These are phyloP conservation scores for Parotocinclus haroldoi DNA, from an alignment of 2,797 vertebrate genomes.

Conservation along the genomic window DNA sequence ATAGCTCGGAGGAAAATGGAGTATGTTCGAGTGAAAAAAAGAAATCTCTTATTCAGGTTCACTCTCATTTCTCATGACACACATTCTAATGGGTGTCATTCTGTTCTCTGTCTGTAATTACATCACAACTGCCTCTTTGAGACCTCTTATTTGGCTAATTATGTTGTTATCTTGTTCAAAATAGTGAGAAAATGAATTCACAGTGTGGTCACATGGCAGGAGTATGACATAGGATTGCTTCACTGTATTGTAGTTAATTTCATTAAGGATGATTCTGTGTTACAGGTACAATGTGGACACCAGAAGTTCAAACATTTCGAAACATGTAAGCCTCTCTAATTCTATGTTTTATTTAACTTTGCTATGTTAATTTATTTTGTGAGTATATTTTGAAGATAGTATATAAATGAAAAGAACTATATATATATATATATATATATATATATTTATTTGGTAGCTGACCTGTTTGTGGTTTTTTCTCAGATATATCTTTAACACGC, in stretches of 20 bases:
- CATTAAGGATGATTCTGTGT: constrained; percentile 26
- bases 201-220: too few species aligned
- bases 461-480: constrained; percentile 23
- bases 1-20: constrained; percentile 28
- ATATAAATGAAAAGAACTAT: neutral
- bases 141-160: constrained; percentile 18
- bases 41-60: constrained; percentile 17
- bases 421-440: too few species aligned
- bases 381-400: neutral
- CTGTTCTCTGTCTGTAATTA: constrained; percentile 19
- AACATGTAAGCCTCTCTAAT: constrained; percentile 80
- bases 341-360: neutral
- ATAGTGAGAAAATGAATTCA: neutral
- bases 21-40: constrained; percentile 18
- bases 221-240: neutral
- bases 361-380: too few species aligned
- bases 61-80: constrained; percentile 16
- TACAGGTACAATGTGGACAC: constrained; percentile 94
- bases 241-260: neutral
- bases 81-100: constrained; percentile 17
- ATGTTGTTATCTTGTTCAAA: constrained; percentile 15
- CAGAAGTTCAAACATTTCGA: constrained; percentile 90
- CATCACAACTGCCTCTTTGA: constrained; percentile 7
- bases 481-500: constrained; percentile 19
- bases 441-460: constrained; percentile 3